Evolutionary conservation across 23 tunicate genomes (phyloP).

Genomic region (Diplosoma virens): DNA sequence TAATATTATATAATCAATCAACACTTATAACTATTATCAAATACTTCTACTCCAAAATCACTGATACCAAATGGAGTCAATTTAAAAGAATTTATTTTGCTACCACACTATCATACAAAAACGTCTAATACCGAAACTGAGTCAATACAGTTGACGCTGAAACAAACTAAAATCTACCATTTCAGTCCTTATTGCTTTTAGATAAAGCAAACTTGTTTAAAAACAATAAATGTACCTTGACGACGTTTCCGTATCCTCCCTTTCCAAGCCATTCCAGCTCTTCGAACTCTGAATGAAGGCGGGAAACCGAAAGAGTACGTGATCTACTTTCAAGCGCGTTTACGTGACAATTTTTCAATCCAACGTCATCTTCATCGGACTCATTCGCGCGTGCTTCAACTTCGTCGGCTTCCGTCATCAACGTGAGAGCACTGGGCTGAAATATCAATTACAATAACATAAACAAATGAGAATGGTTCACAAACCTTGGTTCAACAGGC

Average conservation of each 20-base stretch:
- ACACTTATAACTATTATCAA: too few relatives aligned
- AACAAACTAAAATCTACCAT: too few relatives aligned
- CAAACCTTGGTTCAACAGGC: too few relatives aligned
- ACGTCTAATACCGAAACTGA: too few relatives aligned
- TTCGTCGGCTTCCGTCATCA: neutral
- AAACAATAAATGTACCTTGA: slow-evolving; percentile 36
- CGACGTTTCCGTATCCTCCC: slow-evolving; percentile 89
- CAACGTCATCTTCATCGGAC: neutral
- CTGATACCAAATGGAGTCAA: too few relatives aligned
- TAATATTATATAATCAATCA: too few relatives aligned
- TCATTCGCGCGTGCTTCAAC: neutral
- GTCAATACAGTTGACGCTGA: too few relatives aligned
- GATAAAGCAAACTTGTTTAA: neutral
- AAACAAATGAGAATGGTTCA: neutral
- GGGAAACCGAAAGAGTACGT: slow-evolving; percentile 22
- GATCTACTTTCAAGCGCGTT: neutral
- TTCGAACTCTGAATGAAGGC: slow-evolving; percentile 75
- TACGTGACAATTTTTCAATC: neutral
- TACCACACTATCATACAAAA: too few relatives aligned
- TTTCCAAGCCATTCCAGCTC: slow-evolving; percentile 83
- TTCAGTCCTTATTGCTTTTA: neutral
- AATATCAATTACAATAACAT: neutral
- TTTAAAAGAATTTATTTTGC: too few relatives aligned
- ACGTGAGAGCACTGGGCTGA: neutral
- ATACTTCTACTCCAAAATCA: too few relatives aligned